These are phyloP conservation scores for Ornithorhynchus anatinus DNA, from an alignment of 2,113 vertebrate genomes.

Conservation along the genomic window DNA sequence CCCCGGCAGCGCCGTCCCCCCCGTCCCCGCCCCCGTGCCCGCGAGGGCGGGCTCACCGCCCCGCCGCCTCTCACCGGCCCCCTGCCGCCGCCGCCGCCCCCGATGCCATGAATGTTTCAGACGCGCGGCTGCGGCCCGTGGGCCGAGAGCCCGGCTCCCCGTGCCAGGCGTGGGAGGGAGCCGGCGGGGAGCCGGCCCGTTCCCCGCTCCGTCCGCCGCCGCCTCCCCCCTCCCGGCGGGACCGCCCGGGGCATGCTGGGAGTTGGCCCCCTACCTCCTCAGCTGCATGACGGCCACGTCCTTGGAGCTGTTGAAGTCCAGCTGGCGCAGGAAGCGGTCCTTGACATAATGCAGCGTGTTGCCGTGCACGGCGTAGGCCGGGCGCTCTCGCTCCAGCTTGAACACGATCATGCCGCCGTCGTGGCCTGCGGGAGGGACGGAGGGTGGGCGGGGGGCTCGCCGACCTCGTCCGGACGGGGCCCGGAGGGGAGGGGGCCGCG, in stretches of 20 bases:
- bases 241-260: no score
- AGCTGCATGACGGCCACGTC: slow-evolving; percentile 97
- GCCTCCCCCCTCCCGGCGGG: no score
- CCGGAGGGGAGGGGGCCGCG: not conserved
- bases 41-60: slow-evolving; percentile 14
- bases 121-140: slow-evolving; percentile 36
- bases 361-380: slow-evolving; percentile 91
- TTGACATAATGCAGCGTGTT: slow-evolving; percentile 93
- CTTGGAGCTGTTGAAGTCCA: slow-evolving; percentile 96
- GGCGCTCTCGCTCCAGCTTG: slow-evolving; percentile 93
- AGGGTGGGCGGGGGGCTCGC: not conserved
- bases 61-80: slow-evolving; percentile 18
- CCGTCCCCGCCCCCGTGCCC: not conserved
- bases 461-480: not conserved
- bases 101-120: slow-evolving; percentile 49
- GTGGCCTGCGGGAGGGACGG: slow-evolving; percentile 73
- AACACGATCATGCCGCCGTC: slow-evolving; percentile 98
- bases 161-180: slow-evolving; percentile 27
- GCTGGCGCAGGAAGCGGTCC: slow-evolving; percentile 90
- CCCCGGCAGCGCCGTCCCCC: slow-evolving; percentile 9
- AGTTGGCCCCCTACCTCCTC: slow-evolving; percentile 79
- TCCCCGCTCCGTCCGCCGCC: no score
- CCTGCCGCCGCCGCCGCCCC: slow-evolving; percentile 7
- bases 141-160: slow-evolving; percentile 33
- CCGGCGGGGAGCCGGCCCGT: no score